Conservation (phyloP, 1,140 invertebrate genomes). For the Euwallacea similis region DNA sequence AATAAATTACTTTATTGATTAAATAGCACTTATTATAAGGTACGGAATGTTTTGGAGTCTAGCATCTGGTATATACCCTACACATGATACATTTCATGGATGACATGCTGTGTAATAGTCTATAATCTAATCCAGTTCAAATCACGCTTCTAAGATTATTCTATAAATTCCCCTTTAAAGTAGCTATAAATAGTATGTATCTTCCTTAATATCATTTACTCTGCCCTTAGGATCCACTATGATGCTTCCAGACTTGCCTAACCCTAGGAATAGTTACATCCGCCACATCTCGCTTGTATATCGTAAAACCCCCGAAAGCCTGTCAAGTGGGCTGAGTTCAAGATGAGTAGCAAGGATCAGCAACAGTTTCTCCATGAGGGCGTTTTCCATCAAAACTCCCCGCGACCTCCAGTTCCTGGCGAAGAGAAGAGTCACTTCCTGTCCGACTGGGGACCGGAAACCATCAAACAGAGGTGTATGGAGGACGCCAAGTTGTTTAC, state of each 20-base stretch:
- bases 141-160: no score
- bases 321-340: constrained; percentile 38
- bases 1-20: no score
- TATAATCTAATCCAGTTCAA: no score
- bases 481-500: constrained; percentile 30
- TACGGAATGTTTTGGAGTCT: no score
- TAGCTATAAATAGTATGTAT: no score
- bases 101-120: no score
- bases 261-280: constrained; percentile 18
- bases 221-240: constrained; percentile 1
- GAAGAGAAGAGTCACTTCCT: constrained; percentile 49
- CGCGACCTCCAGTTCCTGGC: constrained; percentile 51
- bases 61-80: no score
- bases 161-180: no score
- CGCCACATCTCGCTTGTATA: no score
- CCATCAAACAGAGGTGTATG: constrained; percentile 31
- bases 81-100: no score
- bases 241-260: constrained; percentile 11
- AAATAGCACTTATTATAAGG: no score
- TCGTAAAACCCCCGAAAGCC: constrained; percentile 5
- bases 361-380: constrained; percentile 45
- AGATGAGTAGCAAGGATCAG: constrained; percentile 44
- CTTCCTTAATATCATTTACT: no score
- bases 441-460: constrained; percentile 42
- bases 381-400: constrained; percentile 48